These are phyloP conservation scores for Macrotus californicus DNA, from an alignment of 2,113 vertebrate species.

Conservation along the genomic window DNA sequence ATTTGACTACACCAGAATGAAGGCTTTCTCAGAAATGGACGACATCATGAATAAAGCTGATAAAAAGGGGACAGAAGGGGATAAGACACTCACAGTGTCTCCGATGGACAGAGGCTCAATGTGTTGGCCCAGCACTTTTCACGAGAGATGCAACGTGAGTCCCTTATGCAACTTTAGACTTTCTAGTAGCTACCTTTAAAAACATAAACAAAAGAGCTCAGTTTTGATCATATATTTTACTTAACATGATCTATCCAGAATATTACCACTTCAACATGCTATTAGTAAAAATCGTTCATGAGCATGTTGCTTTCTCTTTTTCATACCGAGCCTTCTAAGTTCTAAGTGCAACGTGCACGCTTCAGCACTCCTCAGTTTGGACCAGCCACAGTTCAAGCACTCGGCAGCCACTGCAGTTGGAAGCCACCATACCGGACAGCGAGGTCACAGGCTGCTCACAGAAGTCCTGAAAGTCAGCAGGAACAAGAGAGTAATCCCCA, in stretches of 20 bases:
- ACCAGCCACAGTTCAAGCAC: not conserved
- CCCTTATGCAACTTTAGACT: not conserved
- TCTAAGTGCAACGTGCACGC: not conserved
- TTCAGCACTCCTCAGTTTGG: not conserved
- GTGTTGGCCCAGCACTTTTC: not conserved
- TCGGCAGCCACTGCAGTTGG: not conserved
- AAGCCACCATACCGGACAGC: too few species aligned
- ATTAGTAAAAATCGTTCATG: not conserved
- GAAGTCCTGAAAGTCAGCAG: not conserved
- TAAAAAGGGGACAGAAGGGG: not conserved
- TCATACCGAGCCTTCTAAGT: not conserved
- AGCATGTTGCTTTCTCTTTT: not conserved
- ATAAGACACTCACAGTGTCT: not conserved
- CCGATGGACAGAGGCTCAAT: not conserved
- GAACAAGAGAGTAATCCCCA: not conserved
- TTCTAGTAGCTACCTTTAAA: not conserved
- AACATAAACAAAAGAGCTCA: not conserved
- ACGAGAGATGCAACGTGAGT: not conserved
- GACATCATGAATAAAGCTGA: not conserved
- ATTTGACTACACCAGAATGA: not conserved
- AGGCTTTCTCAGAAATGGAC: not conserved
- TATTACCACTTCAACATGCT: not conserved
- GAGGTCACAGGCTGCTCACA: not conserved
- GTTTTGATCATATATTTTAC: not conserved
- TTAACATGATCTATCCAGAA: not conserved